Percentiles rank a stretch among this genome's conserved stretches.
phyloP scores from a whole-genome alignment of 92 coral and sea anemone genomes.

The Zoanthus sansibaricus region DNA sequence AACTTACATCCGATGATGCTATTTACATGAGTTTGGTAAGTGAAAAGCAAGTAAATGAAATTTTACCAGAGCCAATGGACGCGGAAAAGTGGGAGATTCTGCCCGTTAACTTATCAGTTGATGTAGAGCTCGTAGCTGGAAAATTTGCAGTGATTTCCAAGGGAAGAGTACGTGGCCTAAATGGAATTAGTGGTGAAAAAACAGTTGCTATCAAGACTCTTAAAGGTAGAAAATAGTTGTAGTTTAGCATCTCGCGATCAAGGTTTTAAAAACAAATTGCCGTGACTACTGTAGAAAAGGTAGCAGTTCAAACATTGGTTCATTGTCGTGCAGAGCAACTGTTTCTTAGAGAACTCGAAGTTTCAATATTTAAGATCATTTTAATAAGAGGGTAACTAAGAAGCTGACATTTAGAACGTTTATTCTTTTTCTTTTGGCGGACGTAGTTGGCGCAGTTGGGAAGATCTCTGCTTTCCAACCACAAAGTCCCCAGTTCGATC shows the following conservation, averaged over 20 bases:
- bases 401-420: too few relatives aligned
- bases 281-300: too few relatives aligned
- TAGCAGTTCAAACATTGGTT: too few relatives aligned
- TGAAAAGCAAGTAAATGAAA: background rate
- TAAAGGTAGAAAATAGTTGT: slow-evolving; percentile 4
- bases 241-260: too few relatives aligned
- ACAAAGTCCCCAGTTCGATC: too few relatives aligned
- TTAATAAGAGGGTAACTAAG: too few relatives aligned
- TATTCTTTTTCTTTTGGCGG: too few relatives aligned
- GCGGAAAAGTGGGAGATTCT: slow-evolving; percentile 24
- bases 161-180: slow-evolving; percentile 14
- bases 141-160: slow-evolving; percentile 22
- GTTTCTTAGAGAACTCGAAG: too few relatives aligned
- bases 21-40: background rate
- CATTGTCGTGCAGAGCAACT: background rate
- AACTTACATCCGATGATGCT: background rate
- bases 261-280: too few relatives aligned
- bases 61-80: slow-evolving; percentile 7
- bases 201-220: slow-evolving; percentile 1
- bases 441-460: too few relatives aligned
- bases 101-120: slow-evolving; percentile 5
- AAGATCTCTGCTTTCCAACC: too few relatives aligned
- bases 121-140: background rate
- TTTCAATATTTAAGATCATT: too few relatives aligned
- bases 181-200: background rate